Conservation (phyloP, 2,797 vertebrate species). For the Capromys pilorides region DNA sequence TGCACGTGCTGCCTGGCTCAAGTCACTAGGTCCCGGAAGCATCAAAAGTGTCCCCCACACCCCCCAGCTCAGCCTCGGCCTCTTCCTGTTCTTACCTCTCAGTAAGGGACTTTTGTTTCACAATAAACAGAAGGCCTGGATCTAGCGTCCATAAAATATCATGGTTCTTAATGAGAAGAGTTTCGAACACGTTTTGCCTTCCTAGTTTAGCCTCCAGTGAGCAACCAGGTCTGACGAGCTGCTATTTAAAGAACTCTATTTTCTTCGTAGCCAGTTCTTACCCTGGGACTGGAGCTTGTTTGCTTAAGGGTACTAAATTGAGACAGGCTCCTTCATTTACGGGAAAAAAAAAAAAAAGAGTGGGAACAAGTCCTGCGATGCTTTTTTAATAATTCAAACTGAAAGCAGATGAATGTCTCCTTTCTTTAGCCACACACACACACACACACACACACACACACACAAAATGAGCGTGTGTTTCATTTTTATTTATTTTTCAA, state of each 20-base stretch:
- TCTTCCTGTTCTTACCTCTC: conserved; percentile 66
- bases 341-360: not conserved
- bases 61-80: conserved; percentile 62
- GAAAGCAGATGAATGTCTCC: conserved; percentile 61
- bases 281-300: conserved; percentile 58
- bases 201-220: conserved; percentile 40
- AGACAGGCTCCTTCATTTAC: conserved; percentile 47
- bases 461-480: conserved; percentile 14
- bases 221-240: conserved; percentile 7
- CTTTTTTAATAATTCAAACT: conserved; percentile 72
- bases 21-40: conserved; percentile 52
- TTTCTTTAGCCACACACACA: conserved; percentile 49
- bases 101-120: conserved; percentile 68
- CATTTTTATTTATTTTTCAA: conserved; percentile 64
- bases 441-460: conserved; percentile 43
- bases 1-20: conserved; percentile 18
- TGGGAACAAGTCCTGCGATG: conserved; percentile 58
- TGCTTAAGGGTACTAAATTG: conserved; percentile 66
- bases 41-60: conserved; percentile 30
- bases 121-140: conserved; percentile 46
- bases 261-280: conserved; percentile 63
- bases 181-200: conserved; percentile 53
- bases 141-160: conserved; percentile 61
- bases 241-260: conserved; percentile 57
- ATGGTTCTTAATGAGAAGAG: conserved; percentile 60